phyloP scores from a whole-genome alignment of 2,113 vertebrate genomes.

The Tapirus terrestris region DNA sequence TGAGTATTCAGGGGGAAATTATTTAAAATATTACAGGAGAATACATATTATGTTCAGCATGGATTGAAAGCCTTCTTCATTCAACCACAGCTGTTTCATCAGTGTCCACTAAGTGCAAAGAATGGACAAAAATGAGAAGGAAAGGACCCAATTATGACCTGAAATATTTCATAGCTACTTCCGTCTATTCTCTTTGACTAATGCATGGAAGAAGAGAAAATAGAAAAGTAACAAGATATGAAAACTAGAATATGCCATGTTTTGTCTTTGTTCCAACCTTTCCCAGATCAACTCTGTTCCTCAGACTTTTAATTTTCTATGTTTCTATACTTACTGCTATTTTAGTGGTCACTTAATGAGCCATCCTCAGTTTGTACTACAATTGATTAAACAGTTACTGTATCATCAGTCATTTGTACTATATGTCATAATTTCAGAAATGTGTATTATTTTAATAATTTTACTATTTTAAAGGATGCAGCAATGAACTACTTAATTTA shows the following conservation, averaged over 20 bases:
- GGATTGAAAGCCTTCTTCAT: neutral
- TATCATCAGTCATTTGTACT: neutral
- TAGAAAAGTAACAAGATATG: neutral
- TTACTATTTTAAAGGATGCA: neutral
- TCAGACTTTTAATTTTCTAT: neutral
- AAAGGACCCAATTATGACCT: neutral
- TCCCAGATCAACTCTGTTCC: conserved; percentile 1
- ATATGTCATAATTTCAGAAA: neutral
- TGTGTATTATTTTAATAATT: neutral
- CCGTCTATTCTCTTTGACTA: neutral
- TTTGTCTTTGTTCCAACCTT: neutral
- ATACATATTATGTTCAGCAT: neutral
- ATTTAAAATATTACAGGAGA: neutral
- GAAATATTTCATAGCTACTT: neutral
- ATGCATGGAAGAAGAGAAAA: neutral
- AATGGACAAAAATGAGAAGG: neutral
- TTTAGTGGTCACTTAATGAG: neutral
- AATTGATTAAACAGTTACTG: neutral
- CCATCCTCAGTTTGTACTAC: neutral
- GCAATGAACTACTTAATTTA: neutral
- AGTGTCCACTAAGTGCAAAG: neutral
- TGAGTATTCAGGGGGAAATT: neutral
- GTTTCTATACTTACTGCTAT: conserved; percentile 2
- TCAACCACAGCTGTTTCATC: neutral
- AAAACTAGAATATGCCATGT: neutral